Conservation (phyloP, 1,140 invertebrate genomes). For the Tetranychus urticae region DNA sequence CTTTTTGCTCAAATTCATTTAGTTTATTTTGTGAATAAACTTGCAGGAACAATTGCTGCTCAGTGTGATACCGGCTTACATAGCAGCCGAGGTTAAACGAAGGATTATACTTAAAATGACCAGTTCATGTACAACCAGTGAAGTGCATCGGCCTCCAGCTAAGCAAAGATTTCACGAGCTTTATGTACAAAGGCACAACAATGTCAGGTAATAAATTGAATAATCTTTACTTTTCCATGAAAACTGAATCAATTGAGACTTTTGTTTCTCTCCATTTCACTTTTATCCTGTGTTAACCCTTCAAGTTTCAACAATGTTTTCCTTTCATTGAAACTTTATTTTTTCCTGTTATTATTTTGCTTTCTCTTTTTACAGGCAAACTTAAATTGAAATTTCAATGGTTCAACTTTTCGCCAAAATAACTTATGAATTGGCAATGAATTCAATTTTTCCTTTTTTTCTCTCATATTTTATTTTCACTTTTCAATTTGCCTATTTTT, state of each 20-base stretch:
- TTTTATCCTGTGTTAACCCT: no score
- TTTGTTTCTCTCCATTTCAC: background rate
- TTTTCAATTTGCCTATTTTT: no score
- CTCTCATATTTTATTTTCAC: no score
- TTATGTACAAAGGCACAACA: slow-evolving; percentile 86
- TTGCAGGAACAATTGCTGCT: slow-evolving; percentile 27
- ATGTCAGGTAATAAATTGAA: slow-evolving; percentile 39
- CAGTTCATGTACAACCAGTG: slow-evolving; percentile 55
- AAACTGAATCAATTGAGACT: background rate
- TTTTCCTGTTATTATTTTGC: no score
- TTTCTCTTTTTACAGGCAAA: no score
- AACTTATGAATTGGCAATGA: no score
- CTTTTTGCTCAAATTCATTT: background rate
- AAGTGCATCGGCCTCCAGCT: slow-evolving; percentile 32
- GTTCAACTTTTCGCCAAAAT: no score
- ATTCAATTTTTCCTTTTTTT: no score
- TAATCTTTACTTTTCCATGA: no score
- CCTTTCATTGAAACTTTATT: no score
- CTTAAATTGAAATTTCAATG: no score
- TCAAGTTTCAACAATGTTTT: no score
- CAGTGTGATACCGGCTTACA: slow-evolving; percentile 76
- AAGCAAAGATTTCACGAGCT: slow-evolving; percentile 85
- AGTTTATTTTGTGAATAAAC: background rate
- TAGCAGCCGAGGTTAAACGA: slow-evolving; percentile 78
- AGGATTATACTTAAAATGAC: slow-evolving; percentile 81